These are phyloP conservation scores for Oedothorax gibbosus DNA, from an alignment of 1,140 invertebrate species.

Conservation along the genomic window DNA sequence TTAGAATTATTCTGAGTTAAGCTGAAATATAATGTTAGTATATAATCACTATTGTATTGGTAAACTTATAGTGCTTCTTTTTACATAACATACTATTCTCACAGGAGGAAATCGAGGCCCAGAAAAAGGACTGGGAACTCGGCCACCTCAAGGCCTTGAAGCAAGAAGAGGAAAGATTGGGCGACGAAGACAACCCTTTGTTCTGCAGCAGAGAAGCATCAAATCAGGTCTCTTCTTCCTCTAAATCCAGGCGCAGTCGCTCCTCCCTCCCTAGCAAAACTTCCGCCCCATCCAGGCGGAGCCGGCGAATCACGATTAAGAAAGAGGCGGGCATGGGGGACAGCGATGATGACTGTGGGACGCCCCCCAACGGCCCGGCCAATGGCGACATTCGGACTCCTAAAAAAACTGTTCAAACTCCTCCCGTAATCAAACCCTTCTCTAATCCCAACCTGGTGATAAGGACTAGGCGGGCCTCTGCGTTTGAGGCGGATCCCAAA, in stretches of 20 bases:
- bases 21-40: no score
- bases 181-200: conserved; percentile 73
- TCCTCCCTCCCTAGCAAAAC: conserved; percentile 10
- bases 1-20: no score
- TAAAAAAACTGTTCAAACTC: conserved; percentile 48
- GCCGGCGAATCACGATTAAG: conserved; percentile 19
- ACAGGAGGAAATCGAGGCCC: conserved; percentile 82
- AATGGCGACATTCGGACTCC: conserved; percentile 10
- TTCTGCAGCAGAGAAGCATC: conserved; percentile 80
- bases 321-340: conserved; percentile 9
- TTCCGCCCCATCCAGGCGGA: not conserved
- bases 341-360: conserved; percentile 29
- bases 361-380: conserved; percentile 3
- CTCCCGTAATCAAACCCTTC: conserved; percentile 66
- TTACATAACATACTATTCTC: not conserved
- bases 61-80: no score
- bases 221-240: conserved; percentile 77
- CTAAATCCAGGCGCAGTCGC: conserved; percentile 27
- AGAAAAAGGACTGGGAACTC: conserved; percentile 94
- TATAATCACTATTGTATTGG: no score
- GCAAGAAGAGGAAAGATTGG: conserved; percentile 70
- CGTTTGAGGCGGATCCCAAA: conserved; percentile 61
- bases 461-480: conserved; percentile 70
- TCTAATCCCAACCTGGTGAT: conserved; percentile 72
- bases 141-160: conserved; percentile 78